Evolutionary conservation across 2,113 vertebrate species (phyloP), one percentile per base, ranked within the genome.

Genomic region (Spermophilus dauricus): DNA sequence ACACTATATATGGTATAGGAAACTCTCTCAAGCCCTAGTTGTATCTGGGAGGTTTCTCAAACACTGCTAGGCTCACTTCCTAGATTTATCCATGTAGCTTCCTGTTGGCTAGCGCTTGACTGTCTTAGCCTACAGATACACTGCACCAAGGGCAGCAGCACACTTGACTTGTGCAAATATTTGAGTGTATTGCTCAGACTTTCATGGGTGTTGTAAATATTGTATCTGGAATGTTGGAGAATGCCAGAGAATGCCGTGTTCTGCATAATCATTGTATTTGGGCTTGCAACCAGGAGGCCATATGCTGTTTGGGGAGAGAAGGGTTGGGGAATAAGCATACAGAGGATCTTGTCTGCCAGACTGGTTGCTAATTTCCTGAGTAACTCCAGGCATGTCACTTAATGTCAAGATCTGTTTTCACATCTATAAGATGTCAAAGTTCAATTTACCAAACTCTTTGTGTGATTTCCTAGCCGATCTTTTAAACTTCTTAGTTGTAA

Each of bases 201-300:
- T 97, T 89, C 56, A 53, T 92, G 45, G n/a, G 17, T 96, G 82
- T 91, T 70, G n/a, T 97, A 96, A 97, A 96, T 97, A 94, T 88
- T 91, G 77, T 83, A 93, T 96, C 77, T 98, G 87, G 87, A 93
- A 80, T 97, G 70, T 70, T 88, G 78, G 91, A 90, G 77, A 96
- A 84, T 85, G 78, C 86, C 30, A 70, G 92, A 96, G 53, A 96
- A 86, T 96, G 88, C 81, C 0, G 1, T 80, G 37, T 58, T 42
- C 87, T 97, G 63, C 51, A 86, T 86, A 84, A 88, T 86, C 78
- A 91, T 95, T 95, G 69, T 78, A 48, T 76, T 97, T 97, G 89
- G 92, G 48, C 88, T 93, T 67, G 42, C 90, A 95, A 96, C 45
- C 70, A 92, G 86, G 77, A 96, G 90, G 53, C 87, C 92, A 80